Evolutionary conservation across 2,797 vertebrate species (phyloP), one percentile per base, ranked within the genome.

Genomic region (Sparus aurata): DNA sequence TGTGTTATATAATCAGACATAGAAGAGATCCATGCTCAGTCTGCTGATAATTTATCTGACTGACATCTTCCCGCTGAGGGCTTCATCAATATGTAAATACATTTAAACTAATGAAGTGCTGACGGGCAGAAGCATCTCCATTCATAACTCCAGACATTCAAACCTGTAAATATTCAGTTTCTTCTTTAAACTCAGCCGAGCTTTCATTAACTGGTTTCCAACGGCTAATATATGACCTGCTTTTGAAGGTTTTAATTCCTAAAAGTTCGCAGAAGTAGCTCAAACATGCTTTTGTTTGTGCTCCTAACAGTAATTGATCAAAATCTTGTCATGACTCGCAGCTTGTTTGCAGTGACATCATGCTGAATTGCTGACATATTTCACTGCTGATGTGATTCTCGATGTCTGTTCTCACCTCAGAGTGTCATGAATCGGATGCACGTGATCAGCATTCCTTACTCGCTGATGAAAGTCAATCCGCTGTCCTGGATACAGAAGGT

Each of bases 401-500:
- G 11, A 7, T 46, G 52, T 89, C 38, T 83, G 18, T 62, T 85
- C 88, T 80, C 69, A 15, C 83, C 45, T 2, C 85, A 99, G 98
- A 98, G 97, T 0, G 97, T 99, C 83, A 95, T 99, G 97, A 99
- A 98, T 85, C 95, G 97, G 82, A 97, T 98, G 96, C 98, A 99
- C 0, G 98, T 99, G 82, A 94, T 99, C 95, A 99, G 97, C 92
- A 96, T 99, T 80, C 98, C 98, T 0, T 99, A 99, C 72, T 98
- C 98, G 1, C 90, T 99, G 86, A 99, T 99, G 98, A 99, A 99
- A 92, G 98, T 97, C 91, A 99, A 99, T 93, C 98, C 98, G 0
- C 96, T 99, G 70, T 99, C 97, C 84, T 99, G 98, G 98, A 98
- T 99, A 85, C 98, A 99, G 95, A 99, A 99, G 87, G 98, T 99